These are phyloP conservation scores for Steatocranus sp. DNA, from an alignment of 2,797 vertebrate species.

Conservation along the genomic window DNA sequence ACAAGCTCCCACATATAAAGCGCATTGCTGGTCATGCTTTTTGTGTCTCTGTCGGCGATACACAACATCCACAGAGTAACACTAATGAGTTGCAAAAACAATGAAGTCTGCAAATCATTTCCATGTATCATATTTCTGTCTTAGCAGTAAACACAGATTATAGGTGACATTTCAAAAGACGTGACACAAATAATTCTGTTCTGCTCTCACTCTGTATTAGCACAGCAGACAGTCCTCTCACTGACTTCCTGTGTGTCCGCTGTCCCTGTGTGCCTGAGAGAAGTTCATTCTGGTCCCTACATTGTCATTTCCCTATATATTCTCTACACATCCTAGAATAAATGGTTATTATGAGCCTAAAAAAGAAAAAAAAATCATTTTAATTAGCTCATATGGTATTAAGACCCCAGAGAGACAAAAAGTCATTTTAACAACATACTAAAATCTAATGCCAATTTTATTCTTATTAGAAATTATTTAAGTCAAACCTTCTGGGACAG, in stretches of 20 bases:
- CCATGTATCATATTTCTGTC: not conserved
- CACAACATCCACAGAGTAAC: not conserved
- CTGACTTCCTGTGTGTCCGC: not conserved
- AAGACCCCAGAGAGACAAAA: not conserved
- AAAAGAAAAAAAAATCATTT: not conserved
- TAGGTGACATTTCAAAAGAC: constrained; percentile 26
- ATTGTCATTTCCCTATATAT: not conserved
- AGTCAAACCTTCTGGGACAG: rapidly evolving
- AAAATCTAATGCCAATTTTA: not conserved
- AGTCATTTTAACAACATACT: not conserved
- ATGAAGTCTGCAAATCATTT: constrained; percentile 1
- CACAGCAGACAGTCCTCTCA: not conserved
- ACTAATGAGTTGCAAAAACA: constrained; percentile 8
- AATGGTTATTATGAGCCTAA: rapidly evolving
- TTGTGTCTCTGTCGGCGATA: not conserved
- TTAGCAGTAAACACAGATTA: constrained; percentile 23
- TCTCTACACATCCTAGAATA: not conserved
- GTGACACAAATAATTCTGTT: not conserved
- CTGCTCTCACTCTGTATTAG: not conserved
- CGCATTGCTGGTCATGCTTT: not conserved
- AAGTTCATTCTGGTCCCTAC: not conserved
- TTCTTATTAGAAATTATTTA: not conserved
- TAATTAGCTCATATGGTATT: not conserved
- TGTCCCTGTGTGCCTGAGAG: not conserved
- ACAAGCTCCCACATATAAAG: not conserved